phyloP scores from a whole-genome alignment of 2,797 vertebrate species.

The Hirundo rustica region DNA sequence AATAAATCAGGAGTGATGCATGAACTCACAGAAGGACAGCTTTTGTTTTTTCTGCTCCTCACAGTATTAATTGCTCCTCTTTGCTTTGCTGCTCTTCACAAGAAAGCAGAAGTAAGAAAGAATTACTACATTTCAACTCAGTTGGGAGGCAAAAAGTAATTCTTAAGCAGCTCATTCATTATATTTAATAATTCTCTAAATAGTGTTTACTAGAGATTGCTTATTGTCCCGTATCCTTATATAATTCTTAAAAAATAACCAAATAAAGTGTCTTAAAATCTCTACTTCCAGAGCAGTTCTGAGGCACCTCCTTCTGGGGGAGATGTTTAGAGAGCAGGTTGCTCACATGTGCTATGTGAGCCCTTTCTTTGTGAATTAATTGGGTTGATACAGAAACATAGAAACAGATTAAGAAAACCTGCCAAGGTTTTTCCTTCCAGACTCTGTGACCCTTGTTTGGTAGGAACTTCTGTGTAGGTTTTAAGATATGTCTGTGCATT shows the following conservation, averaged over 20 bases:
- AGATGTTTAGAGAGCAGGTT: not conserved
- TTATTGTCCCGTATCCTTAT: not conserved
- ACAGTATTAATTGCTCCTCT: not conserved
- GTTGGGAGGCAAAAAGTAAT: not conserved
- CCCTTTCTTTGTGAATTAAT: not conserved
- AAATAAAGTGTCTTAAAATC: not conserved
- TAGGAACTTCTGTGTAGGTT: not conserved
- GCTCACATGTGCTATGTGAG: not conserved
- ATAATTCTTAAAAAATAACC: not conserved
- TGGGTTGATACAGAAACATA: not conserved
- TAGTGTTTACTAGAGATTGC: not conserved
- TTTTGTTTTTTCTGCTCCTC: not conserved
- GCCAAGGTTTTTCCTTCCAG: not conserved
- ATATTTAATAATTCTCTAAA: not conserved
- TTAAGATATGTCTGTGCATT: constrained; percentile 7
- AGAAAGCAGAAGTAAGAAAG: not conserved
- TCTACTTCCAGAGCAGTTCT: not conserved
- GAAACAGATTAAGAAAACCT: constrained; percentile 1
- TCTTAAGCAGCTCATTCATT: not conserved
- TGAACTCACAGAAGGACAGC: not conserved
- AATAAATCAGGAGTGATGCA: not conserved
- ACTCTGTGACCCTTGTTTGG: not conserved
- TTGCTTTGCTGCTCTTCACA: not conserved
- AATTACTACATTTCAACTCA: not conserved
- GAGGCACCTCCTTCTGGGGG: not conserved